Evolutionary conservation across 2,888 invertebrate species (phyloP), one percentile per base, ranked within the genome.

Genomic region (Panopea generosa): DNA sequence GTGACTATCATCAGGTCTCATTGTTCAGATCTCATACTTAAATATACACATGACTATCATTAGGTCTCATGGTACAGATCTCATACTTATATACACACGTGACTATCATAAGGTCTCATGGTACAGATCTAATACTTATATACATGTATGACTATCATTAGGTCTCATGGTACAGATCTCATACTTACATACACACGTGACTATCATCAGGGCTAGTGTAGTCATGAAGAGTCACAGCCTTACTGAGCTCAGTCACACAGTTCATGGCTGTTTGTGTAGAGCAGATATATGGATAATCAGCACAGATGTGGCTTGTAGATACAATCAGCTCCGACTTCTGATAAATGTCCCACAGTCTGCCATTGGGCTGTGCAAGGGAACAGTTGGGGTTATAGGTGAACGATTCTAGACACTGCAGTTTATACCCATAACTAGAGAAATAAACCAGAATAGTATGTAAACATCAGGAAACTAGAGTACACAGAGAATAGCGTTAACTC

Each of bases 111-210:
- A n/a, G n/a, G n/a, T n/a, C n/a, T n/a, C n/a, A n/a, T n/a, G n/a
- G n/a, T n/a, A n/a, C n/a, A n/a, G n/a, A n/a, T n/a, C n/a, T n/a
- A n/a, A n/a, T n/a, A n/a, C n/a, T n/a, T n/a, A n/a, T n/a, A n/a
- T n/a, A n/a, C n/a, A n/a, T n/a, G n/a, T n/a, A n/a, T n/a, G n/a
- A n/a, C n/a, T n/a, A n/a, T n/a, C n/a, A n/a, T n/a, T n/a, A n/a
- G n/a, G n/a, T n/a, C n/a, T n/a, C n/a, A n/a, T n/a, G n/a, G n/a
- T n/a, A n/a, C n/a, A n/a, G n/a, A n/a, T n/a, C n/a, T n/a, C 18
- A 59, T 29, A 66, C 65, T 73, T 69, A 77, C 77, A n/a, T 24
- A 55, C 77, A 77, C 7, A 77, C 62, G 7, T 3, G n/a, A 14
- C 40, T 22, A 40, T 20, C 18, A 16, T 73, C 47, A 4, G 40